phyloP scores from a whole-genome alignment of 2,113 vertebrate species.

The Leptobrachium ailaonicum region DNA sequence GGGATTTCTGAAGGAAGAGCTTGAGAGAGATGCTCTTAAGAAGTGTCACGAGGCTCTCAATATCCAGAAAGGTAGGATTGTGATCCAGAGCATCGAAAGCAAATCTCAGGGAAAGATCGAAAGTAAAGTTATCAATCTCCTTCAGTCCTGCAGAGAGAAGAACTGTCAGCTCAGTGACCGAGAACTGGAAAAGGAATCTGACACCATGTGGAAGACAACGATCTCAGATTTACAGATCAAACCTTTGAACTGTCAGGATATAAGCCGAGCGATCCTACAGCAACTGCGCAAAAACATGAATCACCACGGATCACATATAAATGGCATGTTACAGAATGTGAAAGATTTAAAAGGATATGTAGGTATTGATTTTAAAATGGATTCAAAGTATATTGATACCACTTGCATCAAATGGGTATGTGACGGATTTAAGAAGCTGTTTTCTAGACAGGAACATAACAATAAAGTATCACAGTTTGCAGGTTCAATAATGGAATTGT shows the following conservation, averaged over 20 bases:
- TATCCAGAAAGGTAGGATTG: slow-evolving; percentile 51
- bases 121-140: slow-evolving; percentile 55
- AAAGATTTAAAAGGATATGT: slow-evolving; percentile 21
- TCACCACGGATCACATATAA: slow-evolving; percentile 48
- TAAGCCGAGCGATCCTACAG: slow-evolving; percentile 55
- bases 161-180: slow-evolving; percentile 53
- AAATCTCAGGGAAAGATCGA: slow-evolving; percentile 58
- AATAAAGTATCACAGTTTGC: slow-evolving; percentile 53
- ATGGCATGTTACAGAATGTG: slow-evolving; percentile 59
- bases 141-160: slow-evolving; percentile 55
- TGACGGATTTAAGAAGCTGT: no score
- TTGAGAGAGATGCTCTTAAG: slow-evolving; percentile 42
- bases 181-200: slow-evolving; percentile 65
- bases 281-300: slow-evolving; percentile 64
- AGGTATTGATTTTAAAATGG: slow-evolving; percentile 52
- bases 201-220: slow-evolving; percentile 62
- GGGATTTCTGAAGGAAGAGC: slow-evolving; percentile 49
- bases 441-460: no score
- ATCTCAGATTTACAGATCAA: slow-evolving; percentile 42
- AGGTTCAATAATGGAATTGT: slow-evolving; percentile 55
- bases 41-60: slow-evolving; percentile 53
- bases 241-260: slow-evolving; percentile 57
- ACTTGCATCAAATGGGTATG: no score
- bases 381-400: slow-evolving; percentile 55
- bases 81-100: slow-evolving; percentile 57